Evolutionary conservation across 2,888 invertebrate species (phyloP).

Genomic region (Tethea ocularis): DNA sequence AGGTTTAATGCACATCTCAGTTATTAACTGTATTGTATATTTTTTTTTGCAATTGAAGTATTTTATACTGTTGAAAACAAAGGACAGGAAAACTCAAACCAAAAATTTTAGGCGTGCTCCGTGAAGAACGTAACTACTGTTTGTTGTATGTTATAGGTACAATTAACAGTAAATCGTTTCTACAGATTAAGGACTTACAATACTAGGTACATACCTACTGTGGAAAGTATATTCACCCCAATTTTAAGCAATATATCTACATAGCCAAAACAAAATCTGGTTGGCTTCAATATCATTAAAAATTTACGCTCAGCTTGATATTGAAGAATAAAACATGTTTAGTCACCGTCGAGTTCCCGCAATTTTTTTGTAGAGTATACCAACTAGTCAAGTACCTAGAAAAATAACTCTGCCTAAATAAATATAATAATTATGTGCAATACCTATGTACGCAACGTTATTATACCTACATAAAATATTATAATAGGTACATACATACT

Average conservation of each 20-base stretch:
- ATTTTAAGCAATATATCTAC: constrained; percentile 22
- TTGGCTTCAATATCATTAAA: constrained; percentile 45
- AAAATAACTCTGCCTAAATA: background rate
- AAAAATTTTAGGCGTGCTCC: no score
- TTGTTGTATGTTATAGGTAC: no score
- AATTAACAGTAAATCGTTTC: no score
- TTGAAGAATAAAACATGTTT: constrained; percentile 23
- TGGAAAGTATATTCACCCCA: background rate
- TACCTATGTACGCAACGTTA: no score
- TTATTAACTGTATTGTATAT: no score
- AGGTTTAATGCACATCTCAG: no score
- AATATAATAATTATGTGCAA: background rate
- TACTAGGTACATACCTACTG: background rate
- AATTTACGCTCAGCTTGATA: constrained; percentile 35
- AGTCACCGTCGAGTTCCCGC: background rate
- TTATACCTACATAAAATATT: background rate
- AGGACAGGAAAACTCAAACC: no score
- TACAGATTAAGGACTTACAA: no score
- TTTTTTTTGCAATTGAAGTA: no score
- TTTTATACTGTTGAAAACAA: no score
- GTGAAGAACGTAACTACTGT: no score
- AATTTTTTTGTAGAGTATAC: constrained; percentile 20
- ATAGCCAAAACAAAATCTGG: constrained; percentile 33
- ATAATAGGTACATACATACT: no score
- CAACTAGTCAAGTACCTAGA: constrained; percentile 10